Percentiles rank a stretch among this genome's conserved stretches.
These are phyloP conservation scores for Miltochrista miniata DNA, from an alignment of 2,888 invertebrate species.

Conservation along the genomic window DNA sequence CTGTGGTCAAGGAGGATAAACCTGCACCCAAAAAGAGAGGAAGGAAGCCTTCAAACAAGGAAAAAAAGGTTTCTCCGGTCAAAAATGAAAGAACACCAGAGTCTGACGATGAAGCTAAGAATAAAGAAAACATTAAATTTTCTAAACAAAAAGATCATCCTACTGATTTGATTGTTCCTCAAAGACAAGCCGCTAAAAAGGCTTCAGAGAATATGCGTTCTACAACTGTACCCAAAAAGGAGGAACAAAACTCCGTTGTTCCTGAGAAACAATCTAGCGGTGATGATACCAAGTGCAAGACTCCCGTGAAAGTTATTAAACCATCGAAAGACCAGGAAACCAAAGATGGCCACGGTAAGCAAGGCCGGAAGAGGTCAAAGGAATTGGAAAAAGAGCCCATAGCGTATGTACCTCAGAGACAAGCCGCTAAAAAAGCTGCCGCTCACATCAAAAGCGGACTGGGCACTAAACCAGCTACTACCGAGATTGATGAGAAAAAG, in stretches of 20 bases:
- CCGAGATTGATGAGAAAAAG: conserved; percentile 71
- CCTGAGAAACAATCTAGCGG: conserved; percentile 60
- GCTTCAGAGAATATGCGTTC: conserved; percentile 94
- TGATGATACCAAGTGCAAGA: conserved; percentile 65
- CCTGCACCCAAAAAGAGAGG: conserved; percentile 72
- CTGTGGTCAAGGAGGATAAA: conserved; percentile 52
- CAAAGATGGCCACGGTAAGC: conserved; percentile 59
- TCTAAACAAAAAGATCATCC: conserved; percentile 84
- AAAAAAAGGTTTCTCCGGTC: conserved; percentile 55
- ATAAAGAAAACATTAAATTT: conserved; percentile 76
- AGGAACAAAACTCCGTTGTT: conserved; percentile 51
- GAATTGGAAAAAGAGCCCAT: conserved; percentile 87
- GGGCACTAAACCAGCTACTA: conserved; percentile 78
- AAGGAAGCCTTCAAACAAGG: conserved; percentile 75
- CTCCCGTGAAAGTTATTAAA: conserved; percentile 59
- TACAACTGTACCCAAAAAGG: conserved; percentile 80
- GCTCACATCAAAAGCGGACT: conserved; percentile 94
- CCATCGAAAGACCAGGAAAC: conserved; percentile 71
- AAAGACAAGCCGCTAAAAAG: conserved; percentile 95
- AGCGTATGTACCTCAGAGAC: conserved; percentile 94
- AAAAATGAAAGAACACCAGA: conserved; percentile 52
- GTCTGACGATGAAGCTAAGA: conserved; percentile 75
- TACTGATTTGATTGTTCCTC: conserved; percentile 94
- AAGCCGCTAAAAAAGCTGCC: conserved; percentile 96
- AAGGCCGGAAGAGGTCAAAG: conserved; percentile 80